Evolutionary conservation across 53 echinoderm and acorn worm genomes (phyloP).

Genomic region (Stichopus horrens): DNA sequence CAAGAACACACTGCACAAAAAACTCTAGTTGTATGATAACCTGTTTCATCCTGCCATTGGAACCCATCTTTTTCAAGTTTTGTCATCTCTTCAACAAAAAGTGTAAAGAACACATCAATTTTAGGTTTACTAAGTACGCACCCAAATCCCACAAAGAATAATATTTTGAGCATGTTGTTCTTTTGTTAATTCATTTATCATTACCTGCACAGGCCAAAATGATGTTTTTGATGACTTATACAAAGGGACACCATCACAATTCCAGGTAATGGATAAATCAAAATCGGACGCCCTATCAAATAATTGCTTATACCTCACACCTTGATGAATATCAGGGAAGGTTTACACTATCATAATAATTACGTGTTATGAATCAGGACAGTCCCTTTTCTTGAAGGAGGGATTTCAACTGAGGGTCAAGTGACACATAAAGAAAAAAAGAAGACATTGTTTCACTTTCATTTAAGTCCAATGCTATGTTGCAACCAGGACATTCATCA

Average conservation of each 20-base stretch:
- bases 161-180: too few species aligned
- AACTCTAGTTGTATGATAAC: too few species aligned
- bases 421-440: neutral
- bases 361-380: neutral
- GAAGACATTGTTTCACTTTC: neutral
- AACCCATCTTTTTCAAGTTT: too few species aligned
- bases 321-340: slow-evolving; percentile 19
- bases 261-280: slow-evolving; percentile 46
- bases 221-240: slow-evolving; percentile 62
- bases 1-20: too few species aligned
- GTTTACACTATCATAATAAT: neutral
- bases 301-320: slow-evolving; percentile 3
- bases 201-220: slow-evolving; percentile 59
- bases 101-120: too few species aligned
- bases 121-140: too few species aligned
- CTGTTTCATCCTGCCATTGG: too few species aligned
- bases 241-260: slow-evolving; percentile 61
- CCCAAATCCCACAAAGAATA: too few species aligned
- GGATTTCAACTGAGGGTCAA: neutral
- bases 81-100: too few species aligned
- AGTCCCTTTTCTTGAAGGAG: neutral
- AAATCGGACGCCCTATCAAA: neutral
- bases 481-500: slow-evolving; percentile 7
- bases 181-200: slow-evolving; percentile 55
- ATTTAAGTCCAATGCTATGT: neutral